Base-by-base conservation (phyloP, 53 echinoderm and acorn worm genomes). In the Arbacia lixula region DNA sequence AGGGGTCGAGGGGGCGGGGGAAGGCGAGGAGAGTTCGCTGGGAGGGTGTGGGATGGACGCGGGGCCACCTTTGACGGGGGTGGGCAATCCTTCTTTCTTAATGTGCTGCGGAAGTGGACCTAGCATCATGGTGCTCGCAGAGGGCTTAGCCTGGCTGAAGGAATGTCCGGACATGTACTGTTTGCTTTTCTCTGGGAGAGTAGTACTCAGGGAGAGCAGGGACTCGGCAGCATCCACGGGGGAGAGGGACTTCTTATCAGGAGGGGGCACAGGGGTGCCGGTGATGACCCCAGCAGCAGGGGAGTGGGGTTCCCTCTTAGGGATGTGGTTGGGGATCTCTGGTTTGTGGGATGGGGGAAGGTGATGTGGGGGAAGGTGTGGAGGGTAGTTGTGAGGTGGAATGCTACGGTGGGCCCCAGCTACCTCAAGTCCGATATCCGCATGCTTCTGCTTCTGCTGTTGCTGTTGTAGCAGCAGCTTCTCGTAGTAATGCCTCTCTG, bases 201-300 rank as follows among this genome's bases (percentile, higher is more conserved):
- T 88, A 37, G 91, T 89, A 68, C 96, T 92, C 25, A 96, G 68
- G 35, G 91, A 91, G 22, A 96, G 85, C 37, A 96, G 85, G 0
- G 96, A 93, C 54, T 96, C 96, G 11, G 96, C 96, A 71, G 96
- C 96, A 62, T 96, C 93, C 4, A 93, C 96, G 19, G 96, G 96
- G 36, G 96, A 96, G 17, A 91, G 85, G 38, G 96, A 87, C 33
- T 96, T 90, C 64, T 89, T 88, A 58, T 88, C 87, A 21, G 80
- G 53, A 33, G 86, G 89, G 1, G 92, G 89, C 34, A 83, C 35
- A 11, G 84, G 85, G 16, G 88, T 90, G 12, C 74, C 67, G 16
- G 60, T 35, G 56, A 56, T 17, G 20, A 42, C 46, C 12, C 60
- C 46, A 22, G 58, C 14, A 22, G 46, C 58, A 33, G 63, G 36